Conservation (phyloP, 1,140 invertebrate species). For the Leguminivora glycinivorella region DNA sequence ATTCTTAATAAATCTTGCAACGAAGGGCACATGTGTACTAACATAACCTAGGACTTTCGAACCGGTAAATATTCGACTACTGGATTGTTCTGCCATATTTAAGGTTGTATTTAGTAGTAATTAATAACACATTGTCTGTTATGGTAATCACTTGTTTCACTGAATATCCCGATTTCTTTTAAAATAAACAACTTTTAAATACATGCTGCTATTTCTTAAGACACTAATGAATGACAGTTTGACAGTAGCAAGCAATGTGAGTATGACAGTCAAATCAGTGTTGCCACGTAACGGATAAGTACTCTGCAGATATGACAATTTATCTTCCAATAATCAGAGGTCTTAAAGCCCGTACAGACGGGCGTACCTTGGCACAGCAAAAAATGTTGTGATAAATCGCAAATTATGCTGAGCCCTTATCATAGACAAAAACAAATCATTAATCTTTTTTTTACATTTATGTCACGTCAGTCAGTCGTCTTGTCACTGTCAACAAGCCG, state of each 20-base stretch:
- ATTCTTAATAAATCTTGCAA: slow-evolving; percentile 90
- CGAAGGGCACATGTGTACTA: slow-evolving; percentile 93
- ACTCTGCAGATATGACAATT: no score
- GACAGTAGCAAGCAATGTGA: no score
- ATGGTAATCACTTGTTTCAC: not conserved
- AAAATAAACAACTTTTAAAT: not conserved
- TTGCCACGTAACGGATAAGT: no score
- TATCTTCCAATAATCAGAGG: no score
- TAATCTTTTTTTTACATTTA: no score
- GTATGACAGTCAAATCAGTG: not conserved
- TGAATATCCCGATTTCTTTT: not conserved
- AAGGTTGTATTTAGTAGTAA: not conserved
- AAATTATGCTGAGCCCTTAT: no score
- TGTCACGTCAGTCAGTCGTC: not conserved
- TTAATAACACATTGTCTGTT: not conserved
- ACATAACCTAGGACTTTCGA: slow-evolving; percentile 94
- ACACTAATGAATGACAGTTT: not conserved
- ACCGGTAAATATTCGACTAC: slow-evolving; percentile 89
- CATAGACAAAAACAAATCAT: no score
- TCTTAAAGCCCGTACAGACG: no score
- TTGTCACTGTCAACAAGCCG: not conserved
- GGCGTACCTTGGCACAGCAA: no score
- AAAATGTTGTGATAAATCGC: no score
- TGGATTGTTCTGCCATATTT: slow-evolving; percentile 60
- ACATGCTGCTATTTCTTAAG: not conserved